A percentile compares a stretch with the other conserved stretches of the same genome.
Evolutionary conservation across 2,113 vertebrate genomes (phyloP).

Genomic region (Nothobranchius kuhntae): DNA sequence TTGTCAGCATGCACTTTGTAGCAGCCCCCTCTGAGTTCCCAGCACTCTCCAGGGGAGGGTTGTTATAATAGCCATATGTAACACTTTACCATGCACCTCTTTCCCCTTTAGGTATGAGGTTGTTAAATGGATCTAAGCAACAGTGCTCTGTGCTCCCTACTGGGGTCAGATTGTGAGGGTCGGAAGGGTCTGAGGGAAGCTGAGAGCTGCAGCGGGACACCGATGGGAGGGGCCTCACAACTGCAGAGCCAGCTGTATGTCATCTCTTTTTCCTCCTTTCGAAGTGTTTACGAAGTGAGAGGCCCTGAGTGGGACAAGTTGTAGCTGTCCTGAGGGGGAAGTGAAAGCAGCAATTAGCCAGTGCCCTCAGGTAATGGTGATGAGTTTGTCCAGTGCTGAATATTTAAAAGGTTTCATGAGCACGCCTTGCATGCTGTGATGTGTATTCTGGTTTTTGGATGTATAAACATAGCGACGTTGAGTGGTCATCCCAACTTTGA

Average conservation of each 20-base stretch:
- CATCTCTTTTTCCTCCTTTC: slow-evolving; percentile 40
- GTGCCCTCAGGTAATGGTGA: slow-evolving; percentile 43
- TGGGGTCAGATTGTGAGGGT: slow-evolving; percentile 45
- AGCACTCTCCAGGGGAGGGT: slow-evolving; percentile 58
- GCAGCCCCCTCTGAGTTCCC: slow-evolving; percentile 56
- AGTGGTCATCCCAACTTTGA: slow-evolving; percentile 22
- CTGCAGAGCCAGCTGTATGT: slow-evolving; percentile 42
- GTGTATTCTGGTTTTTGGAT: slow-evolving; percentile 7
- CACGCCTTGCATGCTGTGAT: slow-evolving; percentile 33
- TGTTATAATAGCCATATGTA: slow-evolving; percentile 64
- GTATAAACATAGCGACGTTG: slow-evolving; percentile 17
- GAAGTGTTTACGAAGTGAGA: slow-evolving; percentile 43
- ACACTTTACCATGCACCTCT: slow-evolving; percentile 71
- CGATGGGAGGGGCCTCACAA: slow-evolving; percentile 14
- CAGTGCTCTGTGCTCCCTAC: slow-evolving; percentile 49
- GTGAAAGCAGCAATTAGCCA: slow-evolving; percentile 57
- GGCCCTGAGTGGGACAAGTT: slow-evolving; percentile 20
- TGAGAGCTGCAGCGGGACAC: slow-evolving; percentile 21
- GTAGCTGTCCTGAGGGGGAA: slow-evolving; percentile 25
- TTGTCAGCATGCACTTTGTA: slow-evolving; percentile 58
- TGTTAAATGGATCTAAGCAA: slow-evolving; percentile 66
- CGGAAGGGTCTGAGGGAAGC: slow-evolving; percentile 33
- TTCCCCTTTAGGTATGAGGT: slow-evolving; percentile 52
- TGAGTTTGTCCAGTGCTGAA: slow-evolving; percentile 37
- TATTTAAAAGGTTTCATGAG: slow-evolving; percentile 52